Evolutionary conservation across 2,888 invertebrate species (phyloP).

Genomic region (Drosophila conformis): DNA sequence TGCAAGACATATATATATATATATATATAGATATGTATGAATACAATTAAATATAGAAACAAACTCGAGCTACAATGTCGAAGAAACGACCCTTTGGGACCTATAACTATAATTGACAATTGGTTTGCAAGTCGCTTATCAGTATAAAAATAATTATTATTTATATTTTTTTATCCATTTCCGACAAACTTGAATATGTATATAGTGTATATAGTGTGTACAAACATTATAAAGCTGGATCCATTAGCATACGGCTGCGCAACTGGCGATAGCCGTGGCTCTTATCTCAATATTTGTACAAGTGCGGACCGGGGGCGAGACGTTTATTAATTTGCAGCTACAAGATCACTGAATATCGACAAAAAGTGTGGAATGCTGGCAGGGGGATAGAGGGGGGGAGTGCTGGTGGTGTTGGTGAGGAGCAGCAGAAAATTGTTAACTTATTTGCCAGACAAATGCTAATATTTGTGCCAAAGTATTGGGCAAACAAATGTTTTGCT

Average conservation of each 20-base stretch:
- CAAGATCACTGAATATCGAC: conserved; percentile 74
- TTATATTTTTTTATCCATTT: conserved; percentile 53
- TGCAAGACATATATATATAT: not conserved
- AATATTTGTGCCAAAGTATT: conserved; percentile 72
- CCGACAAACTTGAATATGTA: conserved; percentile 31
- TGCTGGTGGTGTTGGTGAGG: not conserved
- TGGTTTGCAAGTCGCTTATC: conserved; percentile 30
- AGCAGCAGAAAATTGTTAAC: conserved; percentile 40
- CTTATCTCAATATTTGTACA: conserved; percentile 50
- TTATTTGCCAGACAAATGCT: conserved; percentile 63
- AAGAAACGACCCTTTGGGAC: not conserved
- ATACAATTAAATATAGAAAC: not conserved
- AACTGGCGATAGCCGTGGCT: conserved; percentile 25
- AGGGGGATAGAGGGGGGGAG: not conserved
- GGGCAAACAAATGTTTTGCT: conserved; percentile 60
- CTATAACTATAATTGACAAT: conserved; percentile 18
- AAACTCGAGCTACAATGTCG: accelerated
- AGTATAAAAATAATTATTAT: conserved; percentile 9
- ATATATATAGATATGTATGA: not conserved
- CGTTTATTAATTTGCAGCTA: conserved; percentile 76
- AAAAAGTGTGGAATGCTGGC: conserved; percentile 15
- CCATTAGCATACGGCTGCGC: conserved; percentile 32
- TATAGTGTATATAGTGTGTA: not conserved
- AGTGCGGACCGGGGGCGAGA: conserved; percentile 36
- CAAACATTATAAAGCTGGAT: conserved; percentile 16